These are phyloP conservation scores for Pseudomugil tenellus DNA, from an alignment of 2,797 vertebrate species.

Conservation along the genomic window DNA sequence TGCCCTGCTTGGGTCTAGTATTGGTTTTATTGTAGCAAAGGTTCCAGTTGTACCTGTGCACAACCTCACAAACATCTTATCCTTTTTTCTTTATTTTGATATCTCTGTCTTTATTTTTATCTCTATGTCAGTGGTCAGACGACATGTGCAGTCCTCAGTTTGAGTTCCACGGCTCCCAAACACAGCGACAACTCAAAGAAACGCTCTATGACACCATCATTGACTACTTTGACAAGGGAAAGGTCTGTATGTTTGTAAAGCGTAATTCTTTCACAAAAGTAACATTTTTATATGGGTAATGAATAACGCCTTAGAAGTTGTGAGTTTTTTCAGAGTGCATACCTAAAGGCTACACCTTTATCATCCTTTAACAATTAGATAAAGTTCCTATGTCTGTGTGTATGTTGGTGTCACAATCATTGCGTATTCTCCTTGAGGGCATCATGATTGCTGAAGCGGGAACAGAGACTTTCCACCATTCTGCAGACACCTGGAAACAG, in stretches of 20 bases:
- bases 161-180: conserved; percentile 90
- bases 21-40: conserved; percentile 49
- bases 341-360: background rate
- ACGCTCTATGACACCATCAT: conserved; percentile 93
- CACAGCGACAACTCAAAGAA: conserved; percentile 95
- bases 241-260: conserved; percentile 80
- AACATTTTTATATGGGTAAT: background rate
- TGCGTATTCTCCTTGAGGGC: conserved; percentile 35
- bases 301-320: background rate
- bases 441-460: conserved; percentile 37
- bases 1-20: conserved; percentile 28
- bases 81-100: conserved; percentile 7
- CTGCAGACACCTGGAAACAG: conserved; percentile 41
- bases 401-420: conserved; percentile 18
- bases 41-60: conserved; percentile 1
- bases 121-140: conserved; percentile 90
- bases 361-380: background rate
- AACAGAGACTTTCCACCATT: conserved; percentile 41
- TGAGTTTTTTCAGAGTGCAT: background rate
- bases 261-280: background rate
- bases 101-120: conserved; percentile 2
- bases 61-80: background rate
- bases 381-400: background rate
- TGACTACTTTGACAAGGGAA: conserved; percentile 98
- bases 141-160: conserved; percentile 92